Evolutionary conservation across 2,797 vertebrate species (phyloP).

Genomic region (Cuculus canorus): DNA sequence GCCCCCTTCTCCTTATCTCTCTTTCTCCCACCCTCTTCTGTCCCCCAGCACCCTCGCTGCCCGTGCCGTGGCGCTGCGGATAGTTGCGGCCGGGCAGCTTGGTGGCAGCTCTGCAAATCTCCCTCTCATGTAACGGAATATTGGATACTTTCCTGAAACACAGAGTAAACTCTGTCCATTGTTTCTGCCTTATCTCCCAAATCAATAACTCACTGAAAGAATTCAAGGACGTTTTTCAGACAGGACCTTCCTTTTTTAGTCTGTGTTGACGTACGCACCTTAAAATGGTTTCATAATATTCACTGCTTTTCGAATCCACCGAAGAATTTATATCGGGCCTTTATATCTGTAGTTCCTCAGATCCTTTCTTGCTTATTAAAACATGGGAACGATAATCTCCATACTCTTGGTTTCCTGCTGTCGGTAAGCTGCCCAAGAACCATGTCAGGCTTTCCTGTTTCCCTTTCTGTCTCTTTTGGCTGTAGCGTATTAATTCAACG

Average conservation of each 20-base stretch:
- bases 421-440: not conserved
- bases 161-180: constrained; percentile 31
- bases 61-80: not conserved
- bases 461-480: constrained; percentile 13
- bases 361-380: constrained; percentile 41
- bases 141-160: constrained; percentile 35
- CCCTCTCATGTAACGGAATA: not conserved
- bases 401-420: constrained; percentile 15
- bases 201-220: constrained; percentile 47
- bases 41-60: too few species aligned
- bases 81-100: rapidly evolving
- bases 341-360: constrained; percentile 6
- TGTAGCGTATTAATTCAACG: not conserved
- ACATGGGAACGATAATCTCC: constrained; percentile 23
- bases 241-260: constrained; percentile 62
- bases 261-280: constrained; percentile 9
- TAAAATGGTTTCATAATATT: constrained; percentile 23
- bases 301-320: not conserved
- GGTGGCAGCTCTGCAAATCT: not conserved
- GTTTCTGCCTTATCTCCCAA: constrained; percentile 54
- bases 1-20: not conserved
- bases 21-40: not conserved
- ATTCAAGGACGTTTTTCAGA: constrained; percentile 64
- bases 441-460: constrained; percentile 24
- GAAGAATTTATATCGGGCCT: constrained; percentile 13